Conservation (phyloP, 2,888 invertebrate genomes). For the Chromoteleia sp. region DNA sequence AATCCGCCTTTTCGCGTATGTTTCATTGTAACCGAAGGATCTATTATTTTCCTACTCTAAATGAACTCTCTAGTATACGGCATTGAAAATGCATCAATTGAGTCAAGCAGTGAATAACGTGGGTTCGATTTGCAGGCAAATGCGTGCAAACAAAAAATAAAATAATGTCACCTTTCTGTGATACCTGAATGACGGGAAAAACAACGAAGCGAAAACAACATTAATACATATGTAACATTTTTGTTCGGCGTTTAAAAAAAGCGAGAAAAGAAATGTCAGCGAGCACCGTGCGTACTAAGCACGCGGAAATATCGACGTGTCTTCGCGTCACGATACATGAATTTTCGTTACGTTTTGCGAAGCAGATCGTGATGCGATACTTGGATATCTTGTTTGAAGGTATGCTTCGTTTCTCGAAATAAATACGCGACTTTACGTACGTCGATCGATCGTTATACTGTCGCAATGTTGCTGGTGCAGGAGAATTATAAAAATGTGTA, state of each 20-base stretch:
- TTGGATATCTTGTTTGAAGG: no score
- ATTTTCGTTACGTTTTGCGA: slow-evolving; percentile 16
- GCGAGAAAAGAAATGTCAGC: slow-evolving; percentile 17
- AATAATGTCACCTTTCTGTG: slow-evolving; percentile 82
- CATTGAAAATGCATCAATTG: slow-evolving; percentile 52
- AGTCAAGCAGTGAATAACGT: slow-evolving; percentile 65
- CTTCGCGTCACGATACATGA: no score
- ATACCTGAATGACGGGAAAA: slow-evolving; percentile 80
- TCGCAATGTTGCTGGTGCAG: no score
- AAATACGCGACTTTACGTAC: no score
- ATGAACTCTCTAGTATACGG: slow-evolving; percentile 44
- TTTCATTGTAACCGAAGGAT: slow-evolving; percentile 21
- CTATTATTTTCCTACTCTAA: slow-evolving; percentile 45
- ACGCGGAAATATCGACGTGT: no score
- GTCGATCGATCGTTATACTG: no score
- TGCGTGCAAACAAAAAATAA: slow-evolving; percentile 80
- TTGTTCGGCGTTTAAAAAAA: slow-evolving; percentile 43
- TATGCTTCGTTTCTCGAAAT: neutral
- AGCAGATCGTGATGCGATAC: neutral
- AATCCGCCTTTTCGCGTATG: neutral
- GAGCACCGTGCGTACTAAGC: slow-evolving; percentile 52
- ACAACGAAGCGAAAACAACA: slow-evolving; percentile 80
- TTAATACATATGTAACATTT: slow-evolving; percentile 76
- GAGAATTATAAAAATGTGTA: slow-evolving; percentile 1
- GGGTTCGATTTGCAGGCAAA: slow-evolving; percentile 74